Base-by-base conservation (phyloP, 2,888 invertebrate species). In the Drosophila nr. perissopoda region DNA sequence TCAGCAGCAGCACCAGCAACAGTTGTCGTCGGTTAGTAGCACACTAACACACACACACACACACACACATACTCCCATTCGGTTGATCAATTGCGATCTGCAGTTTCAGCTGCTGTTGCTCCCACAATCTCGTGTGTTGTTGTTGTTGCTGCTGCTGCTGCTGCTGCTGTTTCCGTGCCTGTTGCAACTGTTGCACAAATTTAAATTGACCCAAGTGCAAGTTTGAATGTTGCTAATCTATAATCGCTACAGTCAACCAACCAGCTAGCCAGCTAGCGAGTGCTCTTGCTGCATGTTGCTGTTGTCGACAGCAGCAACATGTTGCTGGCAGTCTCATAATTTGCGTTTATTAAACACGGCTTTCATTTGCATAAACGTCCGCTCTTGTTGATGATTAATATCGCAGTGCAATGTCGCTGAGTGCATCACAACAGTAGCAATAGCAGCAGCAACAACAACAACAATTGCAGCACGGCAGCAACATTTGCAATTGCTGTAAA, bases 121-220 rank as follows among this genome's bases (percentile, higher is more conserved):
- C 85, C 85, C 85, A 89, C 85, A 83, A 88, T 87, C 87, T 83
- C 46, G 59, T 79, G 69, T 88, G 79, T 74, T 74, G 85, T 40
- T 64, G 70, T 42, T 33, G 31, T 42, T 67, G 10, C 3, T 56
- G 66, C 42, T 61, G 69, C 7, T 59, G 65, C 48, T 79, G 79
- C 69, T 75, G 88, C 53, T 74, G 84, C 59, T 74, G 72, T 63
- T 82, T 71, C 76, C 65, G 76, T 74, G 75, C 66, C 64, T 63
- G 69, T 68, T 68, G 81, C 81, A 81, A 84, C 86, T 84, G 88
- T 88, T 81, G 83, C 88, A 90, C 90, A 88, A 90, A 88, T 88
- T 88, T 88, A 88, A 88, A 88, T 90, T 88, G 90, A 88, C 90
- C 90, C 88, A 90, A 90, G 88, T 88, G 90, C 89, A 88, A 88